Conservation (phyloP, 1,140 invertebrate genomes). For the Brachionus paranguensis region DNA sequence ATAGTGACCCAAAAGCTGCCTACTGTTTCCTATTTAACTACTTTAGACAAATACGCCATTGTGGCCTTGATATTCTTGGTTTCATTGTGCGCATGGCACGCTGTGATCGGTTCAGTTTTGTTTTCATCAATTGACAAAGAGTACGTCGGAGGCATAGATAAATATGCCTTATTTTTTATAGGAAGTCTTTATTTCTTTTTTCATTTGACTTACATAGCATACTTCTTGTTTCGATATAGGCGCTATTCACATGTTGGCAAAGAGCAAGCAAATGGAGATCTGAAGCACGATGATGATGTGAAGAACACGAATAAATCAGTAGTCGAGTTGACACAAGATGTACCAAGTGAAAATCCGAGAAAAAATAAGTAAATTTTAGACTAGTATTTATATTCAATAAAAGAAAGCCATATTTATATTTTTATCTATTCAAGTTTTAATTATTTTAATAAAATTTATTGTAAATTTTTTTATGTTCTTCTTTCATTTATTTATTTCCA, state of each 20-base stretch:
- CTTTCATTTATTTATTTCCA: not conserved
- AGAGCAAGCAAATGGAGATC: not conserved
- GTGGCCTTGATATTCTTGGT: slow-evolving; percentile 28
- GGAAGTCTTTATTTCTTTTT: slow-evolving; percentile 10
- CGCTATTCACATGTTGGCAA: slow-evolving; percentile 29
- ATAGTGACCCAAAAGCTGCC: slow-evolving; percentile 34
- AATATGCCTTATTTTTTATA: not conserved
- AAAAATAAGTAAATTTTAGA: not conserved
- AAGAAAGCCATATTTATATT: not conserved
- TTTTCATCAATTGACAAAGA: not conserved
- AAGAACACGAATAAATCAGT: not conserved
- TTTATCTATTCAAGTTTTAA: not conserved
- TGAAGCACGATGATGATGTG: not conserved
- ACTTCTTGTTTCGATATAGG: slow-evolving; percentile 14
- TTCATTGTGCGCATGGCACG: slow-evolving; percentile 33
- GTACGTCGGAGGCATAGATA: not conserved
- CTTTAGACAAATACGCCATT: slow-evolving; percentile 38
- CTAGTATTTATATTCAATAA: too few species aligned
- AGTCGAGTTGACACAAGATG: not conserved
- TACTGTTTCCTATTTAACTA: slow-evolving; percentile 40
- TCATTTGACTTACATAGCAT: slow-evolving; percentile 26
- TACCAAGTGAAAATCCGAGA: not conserved
- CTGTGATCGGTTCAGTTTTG: slow-evolving; percentile 15
- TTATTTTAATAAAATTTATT: not conserved
- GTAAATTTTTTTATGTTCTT: not conserved